Evolutionary conservation across 2,113 vertebrate genomes (phyloP).

Genomic region (Seriola aureovittata): DNA sequence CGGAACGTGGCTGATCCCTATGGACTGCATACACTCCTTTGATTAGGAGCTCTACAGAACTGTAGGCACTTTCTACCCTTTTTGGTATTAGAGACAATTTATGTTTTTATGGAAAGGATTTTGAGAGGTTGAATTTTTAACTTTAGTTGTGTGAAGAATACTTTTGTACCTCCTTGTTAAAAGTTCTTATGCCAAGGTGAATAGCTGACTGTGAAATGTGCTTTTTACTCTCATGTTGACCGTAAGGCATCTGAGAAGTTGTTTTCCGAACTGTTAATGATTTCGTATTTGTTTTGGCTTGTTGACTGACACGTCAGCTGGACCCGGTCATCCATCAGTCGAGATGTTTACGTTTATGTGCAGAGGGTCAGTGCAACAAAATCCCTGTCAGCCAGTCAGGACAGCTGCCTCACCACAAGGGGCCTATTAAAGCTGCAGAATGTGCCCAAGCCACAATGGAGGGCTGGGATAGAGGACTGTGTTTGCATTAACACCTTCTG

Average conservation of each 20-base stretch:
- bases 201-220: background rate
- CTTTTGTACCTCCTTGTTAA: constrained; percentile 37
- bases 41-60: constrained; percentile 31
- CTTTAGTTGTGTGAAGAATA: constrained; percentile 5
- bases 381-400: constrained; percentile 18
- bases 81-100: constrained; percentile 6
- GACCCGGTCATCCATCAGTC: background rate
- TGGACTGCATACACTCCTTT: constrained; percentile 38
- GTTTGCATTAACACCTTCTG: constrained; percentile 36
- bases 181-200: background rate
- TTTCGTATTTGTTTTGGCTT: background rate
- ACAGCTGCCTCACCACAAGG: constrained; percentile 43
- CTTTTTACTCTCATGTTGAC: background rate
- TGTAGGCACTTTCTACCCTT: background rate
- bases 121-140: background rate
- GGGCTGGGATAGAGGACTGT: background rate
- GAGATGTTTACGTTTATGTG: constrained; percentile 36
- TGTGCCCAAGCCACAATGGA: constrained; percentile 8
- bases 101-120: constrained; percentile 9
- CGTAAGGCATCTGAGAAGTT: background rate
- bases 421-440: constrained; percentile 20
- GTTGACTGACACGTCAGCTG: constrained; percentile 24
- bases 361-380: background rate
- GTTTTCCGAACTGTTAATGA: background rate
- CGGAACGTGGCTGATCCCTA: background rate